phyloP scores from a whole-genome alignment of 2,888 invertebrate genomes.

The Didymodactylos carnosus region DNA sequence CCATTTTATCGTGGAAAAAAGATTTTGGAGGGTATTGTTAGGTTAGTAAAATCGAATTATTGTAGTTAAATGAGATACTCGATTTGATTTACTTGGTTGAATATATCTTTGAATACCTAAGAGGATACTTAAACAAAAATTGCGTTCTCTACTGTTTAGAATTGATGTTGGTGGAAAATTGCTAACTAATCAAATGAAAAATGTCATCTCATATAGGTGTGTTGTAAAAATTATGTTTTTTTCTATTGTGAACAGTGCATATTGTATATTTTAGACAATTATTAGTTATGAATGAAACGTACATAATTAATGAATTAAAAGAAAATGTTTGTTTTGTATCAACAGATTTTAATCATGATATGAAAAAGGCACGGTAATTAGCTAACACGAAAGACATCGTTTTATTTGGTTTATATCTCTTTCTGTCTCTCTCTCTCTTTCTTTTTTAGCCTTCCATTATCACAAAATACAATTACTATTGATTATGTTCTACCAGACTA shows the following conservation, averaged over 20 bases:
- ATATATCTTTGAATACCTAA: no score
- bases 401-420: background rate
- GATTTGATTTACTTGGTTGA: no score
- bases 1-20: slow-evolving; percentile 52
- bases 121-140: slow-evolving; percentile 31
- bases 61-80: no score
- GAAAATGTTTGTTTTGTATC: slow-evolving; percentile 90
- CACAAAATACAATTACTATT: slow-evolving; percentile 48
- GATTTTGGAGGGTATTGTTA: slow-evolving; percentile 43
- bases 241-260: slow-evolving; percentile 22
- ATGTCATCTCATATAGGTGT: slow-evolving; percentile 74
- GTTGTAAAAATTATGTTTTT: slow-evolving; percentile 24
- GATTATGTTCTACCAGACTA: slow-evolving; percentile 94
- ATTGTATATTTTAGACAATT: slow-evolving; percentile 47
- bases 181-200: slow-evolving; percentile 87
- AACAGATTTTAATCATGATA: slow-evolving; percentile 54
- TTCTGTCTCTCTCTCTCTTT: background rate
- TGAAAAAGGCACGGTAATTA: slow-evolving; percentile 27
- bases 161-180: slow-evolving; percentile 90
- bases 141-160: background rate
- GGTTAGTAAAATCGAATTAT: slow-evolving; percentile 22
- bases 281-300: slow-evolving; percentile 95
- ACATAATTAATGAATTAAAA: slow-evolving; percentile 90
- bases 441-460: slow-evolving; percentile 17
- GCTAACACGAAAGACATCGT: background rate